Conservation (phyloP, 2,797 vertebrate genomes). For the Micromesistius poutassou region DNA sequence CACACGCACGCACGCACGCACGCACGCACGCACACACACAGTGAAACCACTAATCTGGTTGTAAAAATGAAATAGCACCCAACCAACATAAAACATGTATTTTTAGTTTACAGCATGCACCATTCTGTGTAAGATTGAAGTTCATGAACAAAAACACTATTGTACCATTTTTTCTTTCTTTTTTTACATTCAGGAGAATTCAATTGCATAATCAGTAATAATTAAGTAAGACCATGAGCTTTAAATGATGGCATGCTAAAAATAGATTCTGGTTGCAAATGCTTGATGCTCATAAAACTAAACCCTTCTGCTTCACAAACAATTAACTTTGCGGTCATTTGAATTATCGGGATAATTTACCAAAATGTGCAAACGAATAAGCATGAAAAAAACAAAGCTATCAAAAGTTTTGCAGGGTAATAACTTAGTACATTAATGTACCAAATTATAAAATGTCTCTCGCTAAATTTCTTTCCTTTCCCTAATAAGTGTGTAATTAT, state of each 20-base stretch:
- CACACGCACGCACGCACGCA: too few relatives aligned
- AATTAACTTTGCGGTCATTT: not conserved
- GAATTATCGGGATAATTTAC: not conserved
- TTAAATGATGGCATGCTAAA: constrained; percentile 5
- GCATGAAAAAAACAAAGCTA: not conserved
- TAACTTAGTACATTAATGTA: not conserved
- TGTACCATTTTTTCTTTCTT: not conserved
- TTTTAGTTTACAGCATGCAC: not conserved
- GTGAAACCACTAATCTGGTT: not conserved
- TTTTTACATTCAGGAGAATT: not conserved
- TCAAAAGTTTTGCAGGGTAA: not conserved
- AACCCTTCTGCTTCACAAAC: not conserved
- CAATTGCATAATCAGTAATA: not conserved
- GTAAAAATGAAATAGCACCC: not conserved
- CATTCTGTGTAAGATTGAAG: not conserved
- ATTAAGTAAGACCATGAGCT: constrained; percentile 32
- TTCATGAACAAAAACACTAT: not conserved
- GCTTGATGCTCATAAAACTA: not conserved
- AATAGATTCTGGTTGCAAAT: not conserved
- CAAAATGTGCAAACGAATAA: not conserved
- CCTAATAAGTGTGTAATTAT: not conserved
- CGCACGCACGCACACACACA: not conserved
- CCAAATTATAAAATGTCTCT: not conserved
- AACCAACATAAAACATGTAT: not conserved
- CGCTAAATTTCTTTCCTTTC: not conserved